Base-by-base conservation (phyloP, 2,113 vertebrate species). In the Dolichallabes microphthalmus region DNA sequence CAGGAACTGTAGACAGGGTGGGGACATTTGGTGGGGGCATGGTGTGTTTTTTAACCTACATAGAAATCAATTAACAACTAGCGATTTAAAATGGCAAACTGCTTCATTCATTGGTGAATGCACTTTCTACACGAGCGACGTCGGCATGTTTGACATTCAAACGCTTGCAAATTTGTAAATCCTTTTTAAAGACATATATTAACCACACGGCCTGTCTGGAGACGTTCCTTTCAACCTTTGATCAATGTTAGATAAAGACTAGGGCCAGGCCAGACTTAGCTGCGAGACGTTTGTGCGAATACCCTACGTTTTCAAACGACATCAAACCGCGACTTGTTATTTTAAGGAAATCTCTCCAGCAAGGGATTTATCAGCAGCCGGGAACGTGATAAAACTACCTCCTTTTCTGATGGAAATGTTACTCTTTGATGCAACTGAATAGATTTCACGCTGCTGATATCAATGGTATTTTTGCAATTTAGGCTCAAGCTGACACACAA, bases 391-490 rank as follows among this genome's bases (percentile, higher is more conserved):
- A 53, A 75, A 53, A 53, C 35, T 1, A 14, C 71, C 71, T 74
- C 71, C 20, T 50, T 74, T 50, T 39, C 71, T 25, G 50, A 75
- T 75, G 73, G 73, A 75, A 75, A 53, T 53, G 73, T 75, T 75
- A 13, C n/a, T 75, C 73, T 75, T 75, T 75, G 45, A 75, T 75
- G 73, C 25, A 17, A 27, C 45, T 27, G 25, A 75, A 75, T 53
- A 53, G 73, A 75, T 53, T 75, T 75, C 50, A 75, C 2, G 73
- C 25, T 10, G 50, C 45, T 75, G 73, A 53, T 75, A 15, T 75
- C 50, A 55, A 53, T 76, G 14, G 55, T 76, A 76, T 76, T 55
- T 76, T 53, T 53, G 50, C 73, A 76, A 76, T 76, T 76, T 76
- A 55, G n/a, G 25, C 22, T 8, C 35, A 69, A 69, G 68, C 32